phyloP scores from a whole-genome alignment of 1,140 invertebrate genomes.

The Araneus ventricosus region DNA sequence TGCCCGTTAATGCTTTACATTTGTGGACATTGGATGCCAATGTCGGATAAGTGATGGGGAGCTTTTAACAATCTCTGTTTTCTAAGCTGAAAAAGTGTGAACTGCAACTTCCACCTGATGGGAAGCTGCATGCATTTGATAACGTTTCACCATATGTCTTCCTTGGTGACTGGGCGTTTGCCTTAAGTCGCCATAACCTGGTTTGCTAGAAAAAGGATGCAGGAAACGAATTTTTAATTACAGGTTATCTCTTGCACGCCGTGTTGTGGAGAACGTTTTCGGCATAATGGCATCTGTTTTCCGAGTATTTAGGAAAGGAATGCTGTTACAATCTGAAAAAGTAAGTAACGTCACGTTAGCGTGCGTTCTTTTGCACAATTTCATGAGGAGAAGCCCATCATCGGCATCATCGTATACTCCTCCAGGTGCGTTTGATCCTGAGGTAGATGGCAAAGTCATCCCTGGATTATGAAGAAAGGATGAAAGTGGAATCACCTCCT shows the following conservation, averaged over 20 bases:
- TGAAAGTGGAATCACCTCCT: not conserved
- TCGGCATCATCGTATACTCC: not conserved
- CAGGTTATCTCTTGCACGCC: too few species aligned
- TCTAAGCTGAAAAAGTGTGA: not conserved
- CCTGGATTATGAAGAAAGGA: not conserved
- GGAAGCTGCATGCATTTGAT: not conserved
- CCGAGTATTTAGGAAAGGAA: not conserved
- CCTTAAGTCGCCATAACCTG: not conserved
- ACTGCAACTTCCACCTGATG: not conserved
- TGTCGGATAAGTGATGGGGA: not conserved
- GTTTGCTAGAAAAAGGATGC: not conserved
- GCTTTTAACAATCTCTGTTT: not conserved
- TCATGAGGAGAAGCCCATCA: not conserved
- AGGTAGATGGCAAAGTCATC: not conserved
- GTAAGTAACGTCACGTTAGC: not conserved
- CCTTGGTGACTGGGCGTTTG: not conserved
- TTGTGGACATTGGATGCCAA: not conserved
- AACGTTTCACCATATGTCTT: not conserved
- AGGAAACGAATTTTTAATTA: not conserved
- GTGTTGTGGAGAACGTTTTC: too few species aligned
- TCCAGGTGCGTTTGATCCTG: not conserved
- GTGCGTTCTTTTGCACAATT: not conserved
- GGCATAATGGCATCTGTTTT: too few species aligned
- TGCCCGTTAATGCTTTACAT: conserved; percentile 75
- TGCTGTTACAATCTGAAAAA: not conserved